These are phyloP conservation scores for Iphiclides podalirius DNA, from an alignment of 2,888 invertebrate species.

Conservation along the genomic window DNA sequence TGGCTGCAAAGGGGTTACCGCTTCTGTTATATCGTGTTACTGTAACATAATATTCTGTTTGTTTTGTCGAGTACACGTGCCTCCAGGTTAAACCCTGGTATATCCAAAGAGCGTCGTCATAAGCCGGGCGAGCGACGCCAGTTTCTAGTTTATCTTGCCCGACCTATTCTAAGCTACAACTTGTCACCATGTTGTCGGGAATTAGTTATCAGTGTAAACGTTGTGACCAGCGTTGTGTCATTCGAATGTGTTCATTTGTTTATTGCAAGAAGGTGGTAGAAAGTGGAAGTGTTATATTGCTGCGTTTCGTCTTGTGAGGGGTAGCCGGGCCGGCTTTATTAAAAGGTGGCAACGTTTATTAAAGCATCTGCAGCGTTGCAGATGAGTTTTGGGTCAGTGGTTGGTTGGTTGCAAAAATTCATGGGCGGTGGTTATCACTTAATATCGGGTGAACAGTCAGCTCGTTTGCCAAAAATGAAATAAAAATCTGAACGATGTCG, in stretches of 20 bases:
- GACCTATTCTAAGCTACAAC: constrained; percentile 29
- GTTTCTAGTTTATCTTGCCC: constrained; percentile 55
- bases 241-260: constrained; percentile 1
- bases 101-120: constrained; percentile 55
- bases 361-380: too few species aligned
- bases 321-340: too few species aligned
- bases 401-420: too few species aligned
- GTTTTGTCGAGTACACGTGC: constrained; percentile 28
- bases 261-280: not conserved
- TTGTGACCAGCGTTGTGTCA: constrained; percentile 19
- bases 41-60: constrained; percentile 22
- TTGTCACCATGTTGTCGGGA: constrained; percentile 42
- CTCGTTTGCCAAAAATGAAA: too few species aligned
- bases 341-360: too few species aligned
- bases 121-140: constrained; percentile 47
- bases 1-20: constrained; percentile 6
- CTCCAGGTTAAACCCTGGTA: constrained; percentile 47
- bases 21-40: constrained; percentile 16
- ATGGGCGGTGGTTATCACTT: too few species aligned
- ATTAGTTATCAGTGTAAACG: constrained; percentile 41
- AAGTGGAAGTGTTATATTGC: too few species aligned
- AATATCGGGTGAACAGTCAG: too few species aligned
- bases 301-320: too few species aligned
- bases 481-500: too few species aligned
- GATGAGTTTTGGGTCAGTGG: too few species aligned